A percentile compares a stretch with the other conserved stretches of the same genome.
These are phyloP conservation scores for Orussus abietinus DNA, from an alignment of 1,140 invertebrate genomes.

Conservation along the genomic window DNA sequence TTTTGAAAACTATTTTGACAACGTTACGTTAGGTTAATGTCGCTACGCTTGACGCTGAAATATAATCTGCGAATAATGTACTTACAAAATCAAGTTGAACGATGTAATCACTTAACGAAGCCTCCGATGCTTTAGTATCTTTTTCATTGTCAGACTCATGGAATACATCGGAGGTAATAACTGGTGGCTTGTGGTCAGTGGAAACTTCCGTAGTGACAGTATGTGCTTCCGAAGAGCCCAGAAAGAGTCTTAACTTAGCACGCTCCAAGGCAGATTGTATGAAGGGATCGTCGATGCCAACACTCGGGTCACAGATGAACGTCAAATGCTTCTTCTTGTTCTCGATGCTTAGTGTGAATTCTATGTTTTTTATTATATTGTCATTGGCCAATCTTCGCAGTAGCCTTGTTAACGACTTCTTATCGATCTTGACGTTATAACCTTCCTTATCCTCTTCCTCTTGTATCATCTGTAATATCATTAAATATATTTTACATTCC, in stretches of 20 bases:
- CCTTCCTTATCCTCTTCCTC: constrained; percentile 58
- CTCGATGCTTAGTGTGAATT: constrained; percentile 53
- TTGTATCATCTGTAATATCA: constrained; percentile 45
- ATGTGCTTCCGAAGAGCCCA: too few species aligned
- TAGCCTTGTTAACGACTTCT: constrained; percentile 59
- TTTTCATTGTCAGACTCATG: too few species aligned
- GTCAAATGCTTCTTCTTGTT: constrained; percentile 50
- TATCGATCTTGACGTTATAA: constrained; percentile 58
- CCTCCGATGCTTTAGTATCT: too few species aligned
- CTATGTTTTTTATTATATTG: constrained; percentile 60
- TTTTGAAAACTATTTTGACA: neutral
- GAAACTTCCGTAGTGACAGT: too few species aligned
- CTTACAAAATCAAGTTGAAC: too few species aligned
- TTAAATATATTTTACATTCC: too few species aligned
- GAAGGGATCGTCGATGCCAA: constrained; percentile 53
- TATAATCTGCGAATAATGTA: too few species aligned
- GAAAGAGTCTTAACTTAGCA: too few species aligned
- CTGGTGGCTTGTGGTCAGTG: too few species aligned
- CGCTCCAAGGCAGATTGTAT: constrained; percentile 61
- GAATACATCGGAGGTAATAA: too few species aligned
- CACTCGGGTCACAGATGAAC: constrained; percentile 59
- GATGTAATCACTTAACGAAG: too few species aligned
- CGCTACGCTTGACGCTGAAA: constrained; percentile 13
- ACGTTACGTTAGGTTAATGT: constrained; percentile 3
- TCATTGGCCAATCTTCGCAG: constrained; percentile 56